Base-by-base conservation (phyloP, 2,113 vertebrate genomes). In the Ahaetulla prasina region DNA sequence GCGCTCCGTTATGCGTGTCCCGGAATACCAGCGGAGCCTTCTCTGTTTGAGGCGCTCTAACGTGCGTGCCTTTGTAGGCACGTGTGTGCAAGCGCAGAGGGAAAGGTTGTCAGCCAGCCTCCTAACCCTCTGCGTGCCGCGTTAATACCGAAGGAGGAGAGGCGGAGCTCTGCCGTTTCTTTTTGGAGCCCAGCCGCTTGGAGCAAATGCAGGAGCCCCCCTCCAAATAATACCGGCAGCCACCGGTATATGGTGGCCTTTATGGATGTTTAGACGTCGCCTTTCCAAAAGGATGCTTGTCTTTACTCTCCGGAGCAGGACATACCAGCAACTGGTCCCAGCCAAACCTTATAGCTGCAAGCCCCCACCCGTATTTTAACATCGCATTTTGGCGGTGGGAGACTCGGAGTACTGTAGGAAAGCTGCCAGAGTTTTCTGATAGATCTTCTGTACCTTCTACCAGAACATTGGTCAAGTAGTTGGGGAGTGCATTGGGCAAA, bases 21-120 rank as follows among this genome's bases (percentile, higher is more conserved):
- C 18, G 7, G 68, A 60, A 53, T 27, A 47, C 74, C 45, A 43
- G 74, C 88, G 22, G 52, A 57, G 87, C 74, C 74, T 85, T 8
- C 88, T 52, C 88, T 52, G 92, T 30, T 89, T 45, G 11, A 49
- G 53, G 23, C 88, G 88, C 53, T 50, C 53, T 16, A 25, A 52
- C n/a, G 92, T 25, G 91, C 91, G 63, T 39, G 85, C 3, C 91
- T 87, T 27, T 16, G 74, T 85, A 27, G 43, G 74, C 47, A 80
- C 74, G 35, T 54, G 87, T 52, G 91, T 63, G 54, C 91, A 52
- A 60, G 23, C 11, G 55, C 47, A 47, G 47, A 53, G 9, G 20
- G 25, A 90, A 94, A 96, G 96, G 96, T 97, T 97, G 97, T 97
- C 91, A 80, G 53, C 5, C 43, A 39, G 74, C 91, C 45, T 47